These are phyloP conservation scores for Neomorphus geoffroyi DNA, from an alignment of 2,797 vertebrate species.

Conservation along the genomic window DNA sequence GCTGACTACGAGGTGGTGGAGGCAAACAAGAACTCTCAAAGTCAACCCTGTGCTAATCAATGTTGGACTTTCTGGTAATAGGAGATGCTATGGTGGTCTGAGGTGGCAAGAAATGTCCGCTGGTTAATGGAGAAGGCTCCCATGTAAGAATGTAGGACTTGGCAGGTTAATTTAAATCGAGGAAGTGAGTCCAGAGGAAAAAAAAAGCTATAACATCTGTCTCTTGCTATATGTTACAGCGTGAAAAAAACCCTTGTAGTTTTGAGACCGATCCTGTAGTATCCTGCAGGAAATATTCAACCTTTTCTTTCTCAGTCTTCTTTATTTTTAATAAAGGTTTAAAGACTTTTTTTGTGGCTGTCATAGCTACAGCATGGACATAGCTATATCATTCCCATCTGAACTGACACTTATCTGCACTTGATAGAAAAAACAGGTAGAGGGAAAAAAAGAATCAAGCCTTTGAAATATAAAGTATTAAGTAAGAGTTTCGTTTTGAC, in stretches of 20 bases:
- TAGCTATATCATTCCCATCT: background rate
- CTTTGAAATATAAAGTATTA: conserved; percentile 45
- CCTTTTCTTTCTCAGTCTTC: background rate
- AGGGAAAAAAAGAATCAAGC: background rate
- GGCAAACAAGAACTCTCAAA: background rate
- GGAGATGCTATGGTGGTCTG: background rate
- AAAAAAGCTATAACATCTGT: background rate
- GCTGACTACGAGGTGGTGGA: background rate
- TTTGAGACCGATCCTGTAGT: background rate
- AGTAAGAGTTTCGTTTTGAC: conserved; percentile 29
- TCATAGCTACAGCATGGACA: background rate
- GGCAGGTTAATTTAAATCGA: background rate
- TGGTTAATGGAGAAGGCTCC: background rate
- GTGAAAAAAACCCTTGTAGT: background rate
- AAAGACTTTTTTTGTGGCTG: background rate
- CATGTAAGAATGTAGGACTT: background rate
- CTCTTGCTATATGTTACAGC: background rate
- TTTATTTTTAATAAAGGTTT: background rate
- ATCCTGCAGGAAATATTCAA: background rate
- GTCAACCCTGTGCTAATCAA: background rate
- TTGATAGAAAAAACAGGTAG: conserved; percentile 31
- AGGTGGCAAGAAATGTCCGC: background rate
- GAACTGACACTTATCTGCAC: background rate
- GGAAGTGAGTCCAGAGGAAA: background rate
- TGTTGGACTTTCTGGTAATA: background rate